Evolutionary conservation across 2,888 invertebrate genomes (phyloP).

Genomic region (Epistrophe grossulariae): DNA sequence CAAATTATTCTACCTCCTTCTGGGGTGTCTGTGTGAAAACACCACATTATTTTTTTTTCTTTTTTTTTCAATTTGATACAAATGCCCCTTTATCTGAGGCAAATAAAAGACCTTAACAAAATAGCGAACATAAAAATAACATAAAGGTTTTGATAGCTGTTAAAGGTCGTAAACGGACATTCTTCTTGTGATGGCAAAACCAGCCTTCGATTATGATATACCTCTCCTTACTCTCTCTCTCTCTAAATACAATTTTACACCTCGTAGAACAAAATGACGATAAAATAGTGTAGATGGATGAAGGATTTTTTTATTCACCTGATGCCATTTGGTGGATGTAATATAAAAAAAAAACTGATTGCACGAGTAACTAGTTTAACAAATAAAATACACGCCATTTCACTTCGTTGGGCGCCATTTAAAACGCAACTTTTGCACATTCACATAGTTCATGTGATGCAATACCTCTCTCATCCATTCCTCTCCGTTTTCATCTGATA

Average conservation of each 20-base stretch:
- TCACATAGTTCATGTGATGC: neutral
- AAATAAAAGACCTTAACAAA: slow-evolving; percentile 35
- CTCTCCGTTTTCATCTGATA: neutral
- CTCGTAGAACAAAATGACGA: slow-evolving; percentile 27
- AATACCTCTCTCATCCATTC: neutral
- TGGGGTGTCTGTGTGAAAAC: slow-evolving; percentile 1
- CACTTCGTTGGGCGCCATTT: slow-evolving; percentile 41
- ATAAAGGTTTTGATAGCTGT: slow-evolving; percentile 49
- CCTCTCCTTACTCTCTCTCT: neutral
- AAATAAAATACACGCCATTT: slow-evolving; percentile 28
- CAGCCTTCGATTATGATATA: neutral
- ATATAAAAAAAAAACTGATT: slow-evolving; percentile 1
- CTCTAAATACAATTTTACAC: slow-evolving; percentile 30
- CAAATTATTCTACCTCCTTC: slow-evolving; percentile 33
- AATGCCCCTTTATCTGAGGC: slow-evolving; percentile 15
- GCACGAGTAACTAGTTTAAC: neutral
- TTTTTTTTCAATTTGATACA: slow-evolving; percentile 31
- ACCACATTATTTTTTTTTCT: neutral
- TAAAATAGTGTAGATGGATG: slow-evolving; percentile 7
- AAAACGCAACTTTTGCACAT: slow-evolving; percentile 10
- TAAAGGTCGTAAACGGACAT: slow-evolving; percentile 47
- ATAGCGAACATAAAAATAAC: slow-evolving; percentile 40
- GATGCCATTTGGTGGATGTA: neutral
- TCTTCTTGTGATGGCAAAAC: slow-evolving; percentile 16
- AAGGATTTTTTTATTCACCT: slow-evolving; percentile 23